Percentiles rank a stretch among this genome's conserved stretches.
These are phyloP conservation scores for Proisotoma minuta DNA, from an alignment of 2,888 invertebrate species.

Conservation along the genomic window DNA sequence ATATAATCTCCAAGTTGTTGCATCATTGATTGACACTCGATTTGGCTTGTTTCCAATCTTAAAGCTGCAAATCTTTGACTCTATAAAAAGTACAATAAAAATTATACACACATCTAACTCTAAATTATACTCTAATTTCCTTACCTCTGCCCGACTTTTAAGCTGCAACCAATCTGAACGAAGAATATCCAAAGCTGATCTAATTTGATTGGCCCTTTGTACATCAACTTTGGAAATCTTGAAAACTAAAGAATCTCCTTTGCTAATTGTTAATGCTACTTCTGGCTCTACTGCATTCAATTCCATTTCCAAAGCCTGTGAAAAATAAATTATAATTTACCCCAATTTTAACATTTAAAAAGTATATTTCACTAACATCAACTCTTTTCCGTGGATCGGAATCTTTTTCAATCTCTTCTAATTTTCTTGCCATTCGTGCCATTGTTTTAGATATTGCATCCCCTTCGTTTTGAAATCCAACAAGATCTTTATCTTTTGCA, in stretches of 20 bases:
- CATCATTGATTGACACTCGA: slow-evolving; percentile 54
- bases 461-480: slow-evolving; percentile 54
- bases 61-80: slow-evolving; percentile 35
- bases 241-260: slow-evolving; percentile 69
- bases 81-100: slow-evolving; percentile 11
- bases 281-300: slow-evolving; percentile 65
- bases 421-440: slow-evolving; percentile 59
- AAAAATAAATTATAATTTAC: background rate
- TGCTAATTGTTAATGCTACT: slow-evolving; percentile 70
- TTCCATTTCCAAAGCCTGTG: slow-evolving; percentile 61
- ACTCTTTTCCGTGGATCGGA: slow-evolving; percentile 61
- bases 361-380: slow-evolving; percentile 54
- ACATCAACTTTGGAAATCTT: slow-evolving; percentile 42
- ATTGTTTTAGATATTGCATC: slow-evolving; percentile 57
- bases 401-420: slow-evolving; percentile 59
- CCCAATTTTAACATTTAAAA: background rate
- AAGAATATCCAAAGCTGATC: slow-evolving; percentile 53
- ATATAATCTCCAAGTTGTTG: slow-evolving; percentile 54
- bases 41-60: slow-evolving; percentile 57
- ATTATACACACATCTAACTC: background rate
- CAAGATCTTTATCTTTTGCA: slow-evolving; percentile 51
- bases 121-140: background rate
- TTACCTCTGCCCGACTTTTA: slow-evolving; percentile 60
- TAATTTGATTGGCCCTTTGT: slow-evolving; percentile 35
- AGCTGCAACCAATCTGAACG: slow-evolving; percentile 63